Evolutionary conservation across 2,888 invertebrate species (phyloP), one percentile per base, ranked within the genome.

Genomic region (Empis stercorea): DNA sequence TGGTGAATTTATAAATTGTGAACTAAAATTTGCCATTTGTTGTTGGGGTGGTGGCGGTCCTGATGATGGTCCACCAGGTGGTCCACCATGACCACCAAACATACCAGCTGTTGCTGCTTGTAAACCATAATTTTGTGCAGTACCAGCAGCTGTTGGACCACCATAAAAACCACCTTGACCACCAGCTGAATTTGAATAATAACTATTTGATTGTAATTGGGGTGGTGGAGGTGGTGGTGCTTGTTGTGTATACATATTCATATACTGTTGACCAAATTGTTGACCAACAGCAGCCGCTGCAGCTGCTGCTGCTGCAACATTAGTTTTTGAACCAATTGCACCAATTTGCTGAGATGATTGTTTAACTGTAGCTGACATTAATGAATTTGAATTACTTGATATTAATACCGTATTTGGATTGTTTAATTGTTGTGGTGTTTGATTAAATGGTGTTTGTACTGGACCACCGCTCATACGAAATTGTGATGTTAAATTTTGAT

Each of bases 381-480:
- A 74, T 32, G 86, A 86, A 68, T 88, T 89, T 49, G 88, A 85
- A 48, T 86, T 84, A 52, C 88, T 85, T 36, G 88, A 87, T 55
- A 91, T 91, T 58, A 92, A 78, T 57, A 92, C 86, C 15, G 89
- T 88, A 61, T 83, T 88, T 44, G 87, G 88, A 66, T 84, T 89
- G 63, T 79, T 87, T 53, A 79, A 76, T 55, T 87, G 74, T 59
- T 86, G 87, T 45, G 83, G 87, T 44, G 83, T 84, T 63, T 87
- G 87, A 15, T 84, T 84, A 61, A 84, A 86, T 13, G 83, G 81
- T 13, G 61, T 59, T 47, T 60, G 61, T 34, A 58, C 57, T n/a
- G 20, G 40, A 14, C 20, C 23, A 23, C 80, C 78, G 39, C 20
- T 27, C 58, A 79, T 71, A 48, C 80, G 72, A 55, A 75, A 80